phyloP scores from a whole-genome alignment of 2,113 vertebrate genomes.

The Collichthys lucidus region DNA sequence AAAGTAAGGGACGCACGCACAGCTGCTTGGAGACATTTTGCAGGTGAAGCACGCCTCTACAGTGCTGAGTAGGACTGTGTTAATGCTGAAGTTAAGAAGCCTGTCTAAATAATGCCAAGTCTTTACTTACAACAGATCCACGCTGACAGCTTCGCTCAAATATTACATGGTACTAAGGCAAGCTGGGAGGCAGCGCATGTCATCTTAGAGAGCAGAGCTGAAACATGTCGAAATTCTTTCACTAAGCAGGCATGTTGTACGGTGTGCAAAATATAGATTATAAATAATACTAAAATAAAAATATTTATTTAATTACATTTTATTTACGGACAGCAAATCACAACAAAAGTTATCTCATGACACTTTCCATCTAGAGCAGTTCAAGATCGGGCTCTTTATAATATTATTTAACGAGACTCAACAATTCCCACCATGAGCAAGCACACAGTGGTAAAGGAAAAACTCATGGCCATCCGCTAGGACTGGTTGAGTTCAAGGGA shows the following conservation, averaged over 20 bases:
- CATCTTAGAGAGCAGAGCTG: neutral
- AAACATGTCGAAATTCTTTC: too few relatives aligned
- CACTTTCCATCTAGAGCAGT: too few relatives aligned
- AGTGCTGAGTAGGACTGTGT: neutral
- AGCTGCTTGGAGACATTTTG: neutral
- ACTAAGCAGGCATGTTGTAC: too few relatives aligned
- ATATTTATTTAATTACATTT: too few relatives aligned
- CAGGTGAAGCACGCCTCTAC: neutral
- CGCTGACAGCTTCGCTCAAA: neutral
- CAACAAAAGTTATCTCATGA: too few relatives aligned
- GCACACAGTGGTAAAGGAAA: too few relatives aligned
- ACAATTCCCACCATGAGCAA: too few relatives aligned
- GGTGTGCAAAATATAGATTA: neutral
- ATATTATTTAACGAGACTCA: too few relatives aligned
- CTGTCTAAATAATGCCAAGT: neutral
- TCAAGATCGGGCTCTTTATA: too few relatives aligned
- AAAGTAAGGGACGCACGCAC: neutral
- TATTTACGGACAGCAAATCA: too few relatives aligned
- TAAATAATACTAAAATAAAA: neutral
- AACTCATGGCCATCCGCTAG: too few relatives aligned
- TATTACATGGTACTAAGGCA: neutral
- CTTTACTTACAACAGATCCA: neutral
- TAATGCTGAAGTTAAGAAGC: neutral
- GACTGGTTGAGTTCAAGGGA: too few relatives aligned
- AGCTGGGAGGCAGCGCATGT: neutral